A percentile compares a stretch with the other conserved stretches of the same genome.
phyloP scores from a whole-genome alignment of 1,140 invertebrate genomes.

The Dendroctonus valens region DNA sequence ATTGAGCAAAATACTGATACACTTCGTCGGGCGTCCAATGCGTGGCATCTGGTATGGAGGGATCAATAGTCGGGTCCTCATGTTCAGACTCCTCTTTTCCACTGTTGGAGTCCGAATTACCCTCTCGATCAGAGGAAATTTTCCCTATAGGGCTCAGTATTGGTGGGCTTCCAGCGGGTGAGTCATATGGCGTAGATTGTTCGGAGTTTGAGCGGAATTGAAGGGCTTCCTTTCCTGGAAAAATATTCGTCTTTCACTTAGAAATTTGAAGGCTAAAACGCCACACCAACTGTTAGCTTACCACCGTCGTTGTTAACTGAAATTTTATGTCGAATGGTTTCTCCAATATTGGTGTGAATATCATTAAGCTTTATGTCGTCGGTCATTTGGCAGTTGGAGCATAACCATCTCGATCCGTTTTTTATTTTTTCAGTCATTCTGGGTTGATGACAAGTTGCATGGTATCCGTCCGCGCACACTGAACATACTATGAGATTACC shows the following conservation, averaged over 20 bases:
- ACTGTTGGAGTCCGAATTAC: conserved; percentile 43
- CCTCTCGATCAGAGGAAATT: conserved; percentile 24
- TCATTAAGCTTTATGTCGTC: conserved; percentile 46
- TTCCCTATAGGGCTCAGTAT: conserved; percentile 45
- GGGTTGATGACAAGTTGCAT: conserved; percentile 71
- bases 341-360: conserved; percentile 44
- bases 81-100: conserved; percentile 42
- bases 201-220: conserved; percentile 37
- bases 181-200: conserved; percentile 33
- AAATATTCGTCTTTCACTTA: conserved; percentile 5
- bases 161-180: conserved; percentile 40
- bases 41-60: conserved; percentile 72
- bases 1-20: conserved; percentile 71
- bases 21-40: conserved; percentile 81
- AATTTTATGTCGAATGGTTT: conserved; percentile 31
- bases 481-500: conserved; percentile 73
- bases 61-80: conserved; percentile 56
- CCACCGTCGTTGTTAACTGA: conserved; percentile 20
- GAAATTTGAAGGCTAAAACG: background rate
- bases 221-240: conserved; percentile 29
- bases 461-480: conserved; percentile 80
- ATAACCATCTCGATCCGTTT: conserved; percentile 59
- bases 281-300: background rate
- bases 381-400: conserved; percentile 55
- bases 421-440: conserved; percentile 57